Evolutionary conservation across 2,113 vertebrate species (phyloP).

Genomic region (Labeo catla): DNA sequence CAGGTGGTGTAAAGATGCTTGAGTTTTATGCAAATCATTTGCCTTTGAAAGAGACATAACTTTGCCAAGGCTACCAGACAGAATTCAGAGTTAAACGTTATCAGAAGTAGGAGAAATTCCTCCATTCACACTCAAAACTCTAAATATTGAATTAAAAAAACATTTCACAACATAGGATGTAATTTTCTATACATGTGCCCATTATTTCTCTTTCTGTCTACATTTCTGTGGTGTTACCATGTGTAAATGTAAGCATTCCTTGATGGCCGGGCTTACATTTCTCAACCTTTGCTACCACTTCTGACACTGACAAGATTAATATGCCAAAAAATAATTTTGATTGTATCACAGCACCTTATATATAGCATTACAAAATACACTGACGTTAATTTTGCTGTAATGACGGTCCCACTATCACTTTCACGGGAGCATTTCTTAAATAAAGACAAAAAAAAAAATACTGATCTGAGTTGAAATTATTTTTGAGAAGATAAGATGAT

Average conservation of each 20-base stretch:
- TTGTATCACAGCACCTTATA: not conserved
- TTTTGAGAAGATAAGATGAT: not conserved
- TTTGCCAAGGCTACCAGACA: not conserved
- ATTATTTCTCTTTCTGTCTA: not conserved
- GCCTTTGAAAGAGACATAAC: not conserved
- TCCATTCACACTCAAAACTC: not conserved
- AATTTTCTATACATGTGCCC: not conserved
- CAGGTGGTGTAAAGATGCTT: constrained; percentile 1
- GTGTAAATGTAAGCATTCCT: not conserved
- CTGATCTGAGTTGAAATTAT: not conserved
- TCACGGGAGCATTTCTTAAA: not conserved
- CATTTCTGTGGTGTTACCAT: not conserved
- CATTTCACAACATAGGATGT: not conserved
- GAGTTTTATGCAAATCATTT: not conserved
- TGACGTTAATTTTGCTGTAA: not conserved
- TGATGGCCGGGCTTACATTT: not conserved
- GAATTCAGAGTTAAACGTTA: not conserved
- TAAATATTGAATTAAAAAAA: not conserved
- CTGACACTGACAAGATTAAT: not conserved
- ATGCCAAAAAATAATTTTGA: not conserved
- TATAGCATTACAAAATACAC: not conserved
- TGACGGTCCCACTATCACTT: not conserved
- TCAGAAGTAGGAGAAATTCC: not conserved
- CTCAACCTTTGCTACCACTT: not conserved
- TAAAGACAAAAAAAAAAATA: not conserved